Evolutionary conservation across 2,888 invertebrate species (phyloP).

Genomic region (Mactromeris polynyma): DNA sequence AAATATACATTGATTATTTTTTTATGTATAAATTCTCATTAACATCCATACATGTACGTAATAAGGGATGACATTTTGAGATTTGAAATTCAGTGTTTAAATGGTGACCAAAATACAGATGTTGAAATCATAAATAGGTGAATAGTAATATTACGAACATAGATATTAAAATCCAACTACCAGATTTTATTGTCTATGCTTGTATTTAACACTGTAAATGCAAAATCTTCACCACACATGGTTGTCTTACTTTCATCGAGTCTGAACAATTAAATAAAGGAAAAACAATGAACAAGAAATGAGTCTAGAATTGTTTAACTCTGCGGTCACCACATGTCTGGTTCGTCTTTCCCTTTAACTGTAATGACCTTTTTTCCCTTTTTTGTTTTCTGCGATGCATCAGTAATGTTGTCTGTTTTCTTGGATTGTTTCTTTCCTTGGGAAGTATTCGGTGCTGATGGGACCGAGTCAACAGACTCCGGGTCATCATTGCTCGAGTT

Average conservation of each 20-base stretch:
- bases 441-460: background rate
- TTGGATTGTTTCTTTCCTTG: background rate
- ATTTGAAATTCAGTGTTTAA: too few species aligned
- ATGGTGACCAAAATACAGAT: too few species aligned
- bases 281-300: background rate
- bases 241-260: background rate
- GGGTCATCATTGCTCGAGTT: background rate
- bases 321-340: background rate
- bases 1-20: too few species aligned
- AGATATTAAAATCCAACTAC: background rate
- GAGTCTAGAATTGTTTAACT: background rate
- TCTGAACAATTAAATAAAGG: background rate
- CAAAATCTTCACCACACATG: background rate
- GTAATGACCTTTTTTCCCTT: background rate
- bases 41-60: too few species aligned
- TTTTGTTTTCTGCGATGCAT: background rate
- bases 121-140: too few species aligned
- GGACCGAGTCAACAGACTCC: background rate
- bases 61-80: too few species aligned
- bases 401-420: background rate
- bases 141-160: background rate
- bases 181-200: background rate
- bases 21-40: too few species aligned
- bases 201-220: background rate
- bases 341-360: background rate